These are phyloP conservation scores for Apodemus agrarius DNA, from an alignment of 2,797 vertebrate genomes.

Conservation along the genomic window DNA sequence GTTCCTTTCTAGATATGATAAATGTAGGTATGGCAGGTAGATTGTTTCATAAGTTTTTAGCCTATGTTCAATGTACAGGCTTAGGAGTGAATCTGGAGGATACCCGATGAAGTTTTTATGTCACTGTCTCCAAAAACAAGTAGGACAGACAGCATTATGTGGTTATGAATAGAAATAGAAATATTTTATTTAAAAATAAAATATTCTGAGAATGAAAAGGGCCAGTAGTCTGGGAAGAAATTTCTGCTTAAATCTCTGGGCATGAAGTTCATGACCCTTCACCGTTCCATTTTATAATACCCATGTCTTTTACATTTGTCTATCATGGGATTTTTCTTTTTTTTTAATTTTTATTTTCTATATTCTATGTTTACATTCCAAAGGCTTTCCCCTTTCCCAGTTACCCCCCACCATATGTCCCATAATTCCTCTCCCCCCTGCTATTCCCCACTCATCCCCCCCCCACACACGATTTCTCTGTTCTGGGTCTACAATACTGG, in stretches of 20 bases:
- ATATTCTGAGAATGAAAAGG: background rate
- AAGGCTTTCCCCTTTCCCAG: too few species aligned
- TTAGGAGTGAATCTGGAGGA: background rate
- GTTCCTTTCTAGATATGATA: background rate
- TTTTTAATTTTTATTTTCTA: too few species aligned
- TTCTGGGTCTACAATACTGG: too few species aligned
- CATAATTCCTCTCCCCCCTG: too few species aligned
- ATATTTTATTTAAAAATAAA: background rate
- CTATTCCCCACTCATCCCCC: too few species aligned
- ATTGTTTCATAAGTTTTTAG: conserved; percentile 32
- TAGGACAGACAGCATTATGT: background rate
- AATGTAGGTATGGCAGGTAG: background rate
- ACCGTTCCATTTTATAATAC: background rate
- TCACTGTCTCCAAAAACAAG: background rate
- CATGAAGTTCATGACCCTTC: background rate
- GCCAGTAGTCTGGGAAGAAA: background rate
- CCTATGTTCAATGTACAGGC: background rate
- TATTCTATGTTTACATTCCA: too few species aligned
- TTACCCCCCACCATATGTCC: too few species aligned
- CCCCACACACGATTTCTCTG: too few species aligned
- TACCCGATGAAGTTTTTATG: background rate
- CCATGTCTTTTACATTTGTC: background rate
- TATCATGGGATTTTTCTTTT: background rate
- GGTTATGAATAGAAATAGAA: background rate
- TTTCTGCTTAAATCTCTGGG: background rate